Base-by-base conservation (phyloP, 2,797 vertebrate species). In the Apogon hyalosoma region DNA sequence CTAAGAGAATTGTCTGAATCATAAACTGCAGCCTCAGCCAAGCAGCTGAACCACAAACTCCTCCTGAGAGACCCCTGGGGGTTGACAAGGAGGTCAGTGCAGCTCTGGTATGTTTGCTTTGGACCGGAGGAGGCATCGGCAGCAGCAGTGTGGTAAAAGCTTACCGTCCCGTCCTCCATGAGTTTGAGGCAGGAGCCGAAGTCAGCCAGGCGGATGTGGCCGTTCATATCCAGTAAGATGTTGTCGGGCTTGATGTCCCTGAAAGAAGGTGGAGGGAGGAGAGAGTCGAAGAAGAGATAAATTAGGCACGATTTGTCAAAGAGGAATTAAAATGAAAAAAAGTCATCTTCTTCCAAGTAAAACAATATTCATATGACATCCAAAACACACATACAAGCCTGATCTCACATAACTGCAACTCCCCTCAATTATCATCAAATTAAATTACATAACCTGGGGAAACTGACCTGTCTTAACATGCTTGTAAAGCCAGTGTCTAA, bases 181-280 rank as follows among this genome's bases (percentile, higher is more conserved):
- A 99, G 95, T 84, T 96, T 98, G 80, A 99, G 95, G 90, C 98
- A 99, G 90, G 98, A 99, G 82, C 98, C 98, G 73, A 99, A 99
- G 93, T 99, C 98, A 59, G 98, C 98, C 92, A 99, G 93, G 69
- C 97, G 95, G 93, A 99, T 98, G 90, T 99, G 98, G 78, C 98
- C 98, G 31, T 99, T 99, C 96, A 98, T 95, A 91, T 99, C 98
- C 95, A 99, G 93, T 83, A 99, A 90, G 79, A 99, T 96, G 89
- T 99, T 99, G 91, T 99, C 97, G 19, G 98, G 98, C 77, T 99
- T 99, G 72, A 99, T 98, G 90, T 99, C 98, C 83, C 98, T 99
- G 90, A 69, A 90, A 92, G 46, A 52, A 69, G 47, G 69, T 2
- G 11, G 16, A 41, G n/a, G 10, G 16, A 10, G 28, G 40, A 36